A percentile compares a stretch with the other conserved stretches of the same genome.
Conservation (phyloP, 2,888 invertebrate species). For the Quadroppia sp. region DNA sequence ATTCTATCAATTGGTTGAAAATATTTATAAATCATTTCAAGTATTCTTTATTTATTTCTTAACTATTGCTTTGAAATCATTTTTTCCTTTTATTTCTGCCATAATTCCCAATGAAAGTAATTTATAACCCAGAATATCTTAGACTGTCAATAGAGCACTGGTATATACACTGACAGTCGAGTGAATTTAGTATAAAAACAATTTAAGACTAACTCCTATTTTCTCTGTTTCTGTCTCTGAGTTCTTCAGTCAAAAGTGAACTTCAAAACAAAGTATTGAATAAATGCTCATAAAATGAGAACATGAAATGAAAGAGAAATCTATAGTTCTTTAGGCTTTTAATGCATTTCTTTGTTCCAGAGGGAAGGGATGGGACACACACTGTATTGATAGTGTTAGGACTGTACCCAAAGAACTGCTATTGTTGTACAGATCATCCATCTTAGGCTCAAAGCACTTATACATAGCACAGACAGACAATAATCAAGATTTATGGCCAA, state of each 20-base stretch:
- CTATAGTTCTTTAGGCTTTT: background rate
- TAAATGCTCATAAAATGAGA: background rate
- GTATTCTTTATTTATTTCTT: too few relatives aligned
- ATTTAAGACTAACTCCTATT: too few relatives aligned
- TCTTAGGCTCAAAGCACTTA: background rate
- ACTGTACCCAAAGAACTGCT: conserved; percentile 8
- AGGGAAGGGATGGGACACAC: conserved; percentile 9
- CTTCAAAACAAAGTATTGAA: background rate
- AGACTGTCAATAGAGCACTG: background rate
- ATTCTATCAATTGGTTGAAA: too few relatives aligned
- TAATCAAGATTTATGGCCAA: conserved; percentile 22
- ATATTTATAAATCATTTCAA: too few relatives aligned
- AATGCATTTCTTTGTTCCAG: conserved; percentile 26
- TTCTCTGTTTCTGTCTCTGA: too few relatives aligned
- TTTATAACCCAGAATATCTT: conserved; percentile 22
- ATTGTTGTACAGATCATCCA: conserved; percentile 13
- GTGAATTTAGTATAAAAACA: background rate
- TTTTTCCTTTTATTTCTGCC: background rate
- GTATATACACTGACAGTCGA: background rate
- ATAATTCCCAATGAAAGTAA: conserved; percentile 15
- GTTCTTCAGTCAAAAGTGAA: too few relatives aligned
- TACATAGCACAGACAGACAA: background rate
- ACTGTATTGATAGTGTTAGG: background rate
- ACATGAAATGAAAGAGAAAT: conserved; percentile 14
- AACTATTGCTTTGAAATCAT: background rate